Base-by-base conservation (phyloP, 2,888 invertebrate genomes). In the Rhagium mordax region DNA sequence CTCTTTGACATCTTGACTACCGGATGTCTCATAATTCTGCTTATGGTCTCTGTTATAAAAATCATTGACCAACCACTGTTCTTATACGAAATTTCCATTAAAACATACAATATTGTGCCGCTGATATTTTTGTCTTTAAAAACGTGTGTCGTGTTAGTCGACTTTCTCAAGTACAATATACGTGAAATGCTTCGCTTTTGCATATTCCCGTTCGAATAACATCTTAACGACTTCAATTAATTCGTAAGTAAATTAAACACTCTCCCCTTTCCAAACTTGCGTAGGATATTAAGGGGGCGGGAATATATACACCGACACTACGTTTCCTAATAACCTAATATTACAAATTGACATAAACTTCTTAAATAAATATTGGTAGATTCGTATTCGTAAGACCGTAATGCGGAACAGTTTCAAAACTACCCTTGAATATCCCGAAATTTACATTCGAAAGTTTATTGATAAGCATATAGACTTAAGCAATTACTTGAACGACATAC, bases 161-260 rank as follows among this genome's bases (percentile, higher is more conserved):
- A 24, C 24, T 4, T 24, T 24, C 6, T 3, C 24, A 24, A 4
- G 24, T 6, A 24, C 3, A 24, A 24, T 24, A 24, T 4, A 6
- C 6, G 13, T 33, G 13, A 6, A 33, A 33, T 10, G 3, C 41
- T 41, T 15, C 4, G 13, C 41, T 41, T 41, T 41, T 10, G 41
- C 41, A 41, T n/a, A 41, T 41, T 33, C 59, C 18, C 33, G 10
- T 59, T 16, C 8, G 15, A 33, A 59, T 20, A 29, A 59, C 33
- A 16, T 59, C 59, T 59, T 59, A 33, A 59, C 8, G 33, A 29
- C 59, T 13, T 29, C 59, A 59, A 59, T 59, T 59, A 59, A 33
- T 59, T 59, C 33, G 20, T 59, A 59, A 59, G 33, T 8, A 59
- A 59, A 59, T 59, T 59, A 59, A 59, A 33, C 59, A 59, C 59